Evolutionary conservation across 2,888 invertebrate genomes (phyloP).

Genomic region (Scaptomyza parva): DNA sequence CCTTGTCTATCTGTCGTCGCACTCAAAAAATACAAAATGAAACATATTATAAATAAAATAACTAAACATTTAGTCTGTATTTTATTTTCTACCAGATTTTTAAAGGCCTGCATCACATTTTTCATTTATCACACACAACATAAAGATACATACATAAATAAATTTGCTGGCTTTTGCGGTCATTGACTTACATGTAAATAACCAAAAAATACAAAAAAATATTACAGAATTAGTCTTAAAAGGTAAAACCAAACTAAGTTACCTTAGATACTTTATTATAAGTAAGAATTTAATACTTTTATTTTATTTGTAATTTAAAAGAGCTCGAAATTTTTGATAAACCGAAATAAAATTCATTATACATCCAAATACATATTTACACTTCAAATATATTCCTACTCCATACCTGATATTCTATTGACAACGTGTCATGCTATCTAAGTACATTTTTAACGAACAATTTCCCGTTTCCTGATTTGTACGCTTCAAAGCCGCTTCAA

Average conservation of each 20-base stretch:
- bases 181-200: neutral
- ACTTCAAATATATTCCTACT: neutral
- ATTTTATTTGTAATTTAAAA: too few relatives aligned
- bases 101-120: conserved; percentile 18
- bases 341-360: neutral
- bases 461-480: conserved; percentile 65
- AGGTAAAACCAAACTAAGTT: neutral
- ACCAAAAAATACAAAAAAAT: neutral
- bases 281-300: too few relatives aligned
- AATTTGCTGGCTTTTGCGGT: conserved; percentile 10
- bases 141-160: conserved; percentile 4
- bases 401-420: neutral
- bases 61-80: neutral
- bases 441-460: conserved; percentile 66
- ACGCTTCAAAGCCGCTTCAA: conserved; percentile 54
- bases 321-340: too few relatives aligned
- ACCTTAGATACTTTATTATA: too few relatives aligned
- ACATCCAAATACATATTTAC: neutral
- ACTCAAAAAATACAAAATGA: conserved; percentile 38
- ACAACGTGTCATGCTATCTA: conserved; percentile 13
- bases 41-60: conserved; percentile 15
- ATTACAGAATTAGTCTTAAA: neutral
- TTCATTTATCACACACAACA: conserved; percentile 7
- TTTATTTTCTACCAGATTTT: conserved; percentile 7
- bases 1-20: neutral